These are phyloP conservation scores for Caradrina clavipalpis DNA, from an alignment of 2,888 invertebrate species.

Conservation along the genomic window DNA sequence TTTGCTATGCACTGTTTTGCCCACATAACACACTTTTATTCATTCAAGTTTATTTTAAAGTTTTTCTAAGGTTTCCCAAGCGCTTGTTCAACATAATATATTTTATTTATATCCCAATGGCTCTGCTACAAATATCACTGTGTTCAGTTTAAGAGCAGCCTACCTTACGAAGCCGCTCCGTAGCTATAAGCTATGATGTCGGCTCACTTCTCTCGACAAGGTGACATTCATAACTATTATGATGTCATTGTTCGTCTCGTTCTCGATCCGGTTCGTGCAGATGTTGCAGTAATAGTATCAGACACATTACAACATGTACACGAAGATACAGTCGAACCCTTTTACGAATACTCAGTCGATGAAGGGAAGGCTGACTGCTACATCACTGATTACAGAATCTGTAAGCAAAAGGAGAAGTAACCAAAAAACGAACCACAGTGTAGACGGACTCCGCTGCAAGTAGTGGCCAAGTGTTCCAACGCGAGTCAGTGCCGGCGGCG, in stretches of 20 bases:
- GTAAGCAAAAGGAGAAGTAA: neutral
- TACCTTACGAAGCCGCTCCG: constrained; percentile 5
- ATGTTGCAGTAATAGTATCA: constrained; percentile 1
- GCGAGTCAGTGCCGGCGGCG: constrained; percentile 5
- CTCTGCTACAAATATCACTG: neutral
- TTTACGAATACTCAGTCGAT: neutral
- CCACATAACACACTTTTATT: neutral
- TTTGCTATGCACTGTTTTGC: constrained; percentile 5
- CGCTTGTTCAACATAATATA: too few relatives aligned
- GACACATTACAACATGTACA: neutral
- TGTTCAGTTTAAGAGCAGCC: constrained; percentile 10
- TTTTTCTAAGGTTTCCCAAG: too few relatives aligned
- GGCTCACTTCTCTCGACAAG: constrained; percentile 54
- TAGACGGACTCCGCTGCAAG: constrained; percentile 1
- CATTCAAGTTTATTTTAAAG: too few relatives aligned
- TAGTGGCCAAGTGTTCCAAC: constrained; percentile 24
- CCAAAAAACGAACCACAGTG: too few relatives aligned
- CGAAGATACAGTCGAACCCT: neutral
- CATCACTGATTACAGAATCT: neutral
- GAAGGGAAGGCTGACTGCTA: neutral
- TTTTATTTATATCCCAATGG: neutral
- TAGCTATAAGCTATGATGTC: constrained; percentile 1
- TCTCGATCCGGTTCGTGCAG: constrained; percentile 8
- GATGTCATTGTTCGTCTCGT: constrained; percentile 40
- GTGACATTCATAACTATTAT: constrained; percentile 52